Percentiles rank a stretch among this genome's conserved stretches.
Conservation (phyloP, 2,888 invertebrate species). For the Nycteola revayana region DNA sequence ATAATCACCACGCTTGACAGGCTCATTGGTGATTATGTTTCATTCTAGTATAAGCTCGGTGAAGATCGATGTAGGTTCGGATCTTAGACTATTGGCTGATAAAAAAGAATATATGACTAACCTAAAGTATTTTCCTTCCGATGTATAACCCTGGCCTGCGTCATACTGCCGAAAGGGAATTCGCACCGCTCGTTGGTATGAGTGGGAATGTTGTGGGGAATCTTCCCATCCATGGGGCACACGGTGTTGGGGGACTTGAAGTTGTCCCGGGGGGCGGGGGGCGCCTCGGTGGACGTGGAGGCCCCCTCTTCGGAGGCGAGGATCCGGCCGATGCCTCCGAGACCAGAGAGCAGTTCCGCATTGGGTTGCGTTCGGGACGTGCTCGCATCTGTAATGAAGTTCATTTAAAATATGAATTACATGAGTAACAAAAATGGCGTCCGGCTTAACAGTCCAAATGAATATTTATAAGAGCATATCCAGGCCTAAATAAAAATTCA, state of each 20-base stretch:
- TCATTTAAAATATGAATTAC: too few species aligned
- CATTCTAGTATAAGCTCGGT: too few species aligned
- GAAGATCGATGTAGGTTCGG: too few species aligned
- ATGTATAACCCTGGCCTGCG: slow-evolving; percentile 93
- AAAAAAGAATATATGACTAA: too few species aligned
- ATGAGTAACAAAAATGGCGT: too few species aligned
- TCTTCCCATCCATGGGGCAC: slow-evolving; percentile 91
- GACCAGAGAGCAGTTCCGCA: slow-evolving; percentile 60
- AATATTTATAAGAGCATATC: too few species aligned
- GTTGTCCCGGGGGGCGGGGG: slow-evolving; percentile 59
- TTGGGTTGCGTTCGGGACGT: slow-evolving; percentile 58
- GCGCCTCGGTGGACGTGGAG: slow-evolving; percentile 36
- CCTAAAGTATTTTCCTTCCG: slow-evolving; percentile 84
- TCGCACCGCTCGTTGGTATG: slow-evolving; percentile 82
- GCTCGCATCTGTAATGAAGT: slow-evolving; percentile 51
- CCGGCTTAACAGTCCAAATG: too few species aligned
- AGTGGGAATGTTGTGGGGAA: slow-evolving; percentile 80
- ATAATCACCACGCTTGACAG: too few species aligned
- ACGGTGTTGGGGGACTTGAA: slow-evolving; percentile 94
- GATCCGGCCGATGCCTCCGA: slow-evolving; percentile 66
- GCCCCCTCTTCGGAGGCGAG: slow-evolving; percentile 50
- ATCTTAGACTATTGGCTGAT: too few species aligned
- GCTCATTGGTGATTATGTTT: too few species aligned
- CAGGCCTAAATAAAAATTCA: too few species aligned
- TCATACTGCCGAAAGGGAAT: slow-evolving; percentile 96